A percentile compares a stretch with the other conserved stretches of the same genome.
Evolutionary conservation across 2,797 vertebrate species (phyloP).

Genomic region (Pantherophis vulpinus): DNA sequence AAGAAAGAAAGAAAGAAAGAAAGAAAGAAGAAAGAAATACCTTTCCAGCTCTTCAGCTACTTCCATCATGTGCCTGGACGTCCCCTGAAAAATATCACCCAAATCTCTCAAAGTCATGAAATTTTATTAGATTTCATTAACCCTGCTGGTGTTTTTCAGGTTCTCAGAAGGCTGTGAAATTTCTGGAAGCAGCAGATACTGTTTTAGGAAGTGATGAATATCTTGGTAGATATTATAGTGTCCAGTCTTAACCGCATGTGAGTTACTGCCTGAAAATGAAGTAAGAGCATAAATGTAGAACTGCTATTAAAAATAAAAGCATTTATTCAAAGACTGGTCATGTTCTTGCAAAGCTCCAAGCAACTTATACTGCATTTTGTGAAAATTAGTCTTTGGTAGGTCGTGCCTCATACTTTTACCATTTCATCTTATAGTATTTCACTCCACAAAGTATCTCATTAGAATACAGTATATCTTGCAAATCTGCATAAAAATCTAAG

Average conservation of each 20-base stretch:
- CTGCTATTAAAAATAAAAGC: background rate
- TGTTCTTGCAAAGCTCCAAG: background rate
- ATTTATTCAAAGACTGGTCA: background rate
- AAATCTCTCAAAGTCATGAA: background rate
- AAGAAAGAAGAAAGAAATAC: background rate
- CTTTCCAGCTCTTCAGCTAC: background rate
- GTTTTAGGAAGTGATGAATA: background rate
- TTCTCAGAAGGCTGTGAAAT: background rate
- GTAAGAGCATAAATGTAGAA: background rate
- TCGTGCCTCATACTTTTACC: background rate
- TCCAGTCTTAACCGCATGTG: background rate
- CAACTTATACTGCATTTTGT: background rate
- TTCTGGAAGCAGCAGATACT: background rate
- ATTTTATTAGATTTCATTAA: background rate
- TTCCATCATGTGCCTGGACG: background rate
- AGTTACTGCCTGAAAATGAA: background rate
- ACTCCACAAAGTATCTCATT: background rate
- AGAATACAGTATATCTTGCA: background rate
- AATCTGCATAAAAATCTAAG: background rate
- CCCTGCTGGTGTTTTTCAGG: background rate
- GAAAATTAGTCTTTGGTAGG: background rate
- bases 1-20: background rate
- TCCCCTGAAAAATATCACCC: background rate
- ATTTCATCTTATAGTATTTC: background rate
- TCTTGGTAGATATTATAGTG: background rate